Percentiles rank a stretch among this genome's conserved stretches.
Evolutionary conservation across 2,113 vertebrate species (phyloP).

Genomic region (Pelecanus crispus): DNA sequence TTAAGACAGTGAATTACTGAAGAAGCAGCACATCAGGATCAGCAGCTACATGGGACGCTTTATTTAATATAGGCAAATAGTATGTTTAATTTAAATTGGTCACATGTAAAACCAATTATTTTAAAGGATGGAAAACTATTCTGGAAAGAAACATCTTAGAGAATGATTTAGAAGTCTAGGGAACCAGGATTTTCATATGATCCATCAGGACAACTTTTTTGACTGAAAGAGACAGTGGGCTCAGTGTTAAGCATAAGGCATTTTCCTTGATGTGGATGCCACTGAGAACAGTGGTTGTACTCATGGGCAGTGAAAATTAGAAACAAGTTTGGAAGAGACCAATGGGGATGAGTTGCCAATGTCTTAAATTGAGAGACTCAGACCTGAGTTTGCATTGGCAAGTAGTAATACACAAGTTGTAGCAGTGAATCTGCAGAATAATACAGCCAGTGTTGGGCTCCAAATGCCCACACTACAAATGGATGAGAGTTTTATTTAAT

Average conservation of each 20-base stretch:
- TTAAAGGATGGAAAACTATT: neutral
- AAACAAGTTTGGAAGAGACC: neutral
- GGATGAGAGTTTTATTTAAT: neutral
- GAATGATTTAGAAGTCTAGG: neutral
- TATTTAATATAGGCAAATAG: neutral
- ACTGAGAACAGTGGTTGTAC: neutral
- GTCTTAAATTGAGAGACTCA: neutral
- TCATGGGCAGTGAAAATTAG: neutral
- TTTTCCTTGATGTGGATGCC: neutral
- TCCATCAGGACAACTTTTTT: neutral
- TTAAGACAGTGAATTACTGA: neutral
- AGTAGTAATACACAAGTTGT: neutral
- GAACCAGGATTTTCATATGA: neutral
- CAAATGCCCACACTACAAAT: neutral
- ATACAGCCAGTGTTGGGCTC: neutral
- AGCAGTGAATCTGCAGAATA: neutral
- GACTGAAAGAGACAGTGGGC: neutral
- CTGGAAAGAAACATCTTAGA: neutral
- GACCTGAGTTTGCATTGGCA: neutral
- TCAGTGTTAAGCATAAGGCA: neutral
- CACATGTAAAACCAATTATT: neutral
- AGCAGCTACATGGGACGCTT: neutral
- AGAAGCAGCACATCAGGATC: neutral
- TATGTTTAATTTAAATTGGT: neutral
- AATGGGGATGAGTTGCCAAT: neutral